Conservation (phyloP, 2,888 invertebrate species). For the Caprella mutica region DNA sequence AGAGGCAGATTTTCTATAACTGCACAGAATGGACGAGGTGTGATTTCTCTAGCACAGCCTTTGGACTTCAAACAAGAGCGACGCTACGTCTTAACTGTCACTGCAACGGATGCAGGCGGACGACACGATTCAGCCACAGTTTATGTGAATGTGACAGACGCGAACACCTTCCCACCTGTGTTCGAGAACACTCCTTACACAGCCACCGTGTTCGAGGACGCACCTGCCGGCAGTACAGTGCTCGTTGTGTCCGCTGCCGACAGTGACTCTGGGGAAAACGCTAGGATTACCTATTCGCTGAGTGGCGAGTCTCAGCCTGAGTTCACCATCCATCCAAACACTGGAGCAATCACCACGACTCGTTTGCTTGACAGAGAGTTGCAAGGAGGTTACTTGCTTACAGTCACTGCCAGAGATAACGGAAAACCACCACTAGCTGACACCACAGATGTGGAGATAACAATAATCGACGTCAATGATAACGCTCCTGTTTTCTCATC, state of each 20-base stretch:
- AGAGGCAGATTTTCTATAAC: constrained; percentile 64
- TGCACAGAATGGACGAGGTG: constrained; percentile 72
- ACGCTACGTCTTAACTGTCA: constrained; percentile 66
- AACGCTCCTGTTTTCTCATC: constrained; percentile 79
- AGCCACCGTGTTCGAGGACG: constrained; percentile 80
- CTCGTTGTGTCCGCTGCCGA: constrained; percentile 43
- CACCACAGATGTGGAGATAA: constrained; percentile 89
- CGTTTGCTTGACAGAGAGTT: constrained; percentile 74
- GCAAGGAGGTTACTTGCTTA: constrained; percentile 63
- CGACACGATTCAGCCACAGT: constrained; percentile 77
- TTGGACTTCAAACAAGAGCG: constrained; percentile 86
- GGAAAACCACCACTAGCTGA: constrained; percentile 82
- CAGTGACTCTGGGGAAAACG: constrained; percentile 43
- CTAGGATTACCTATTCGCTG: constrained; percentile 41
- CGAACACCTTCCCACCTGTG: constrained; percentile 83
- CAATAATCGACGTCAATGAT: constrained; percentile 91
- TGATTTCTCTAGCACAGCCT: constrained; percentile 69
- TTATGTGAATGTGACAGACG: constrained; percentile 84
- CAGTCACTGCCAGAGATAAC: constrained; percentile 84
- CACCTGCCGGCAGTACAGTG: constrained; percentile 71
- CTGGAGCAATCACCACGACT: constrained; percentile 83
- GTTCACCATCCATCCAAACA: constrained; percentile 81
- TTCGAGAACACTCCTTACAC: constrained; percentile 89
- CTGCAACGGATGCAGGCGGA: constrained; percentile 81
- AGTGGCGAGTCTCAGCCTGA: constrained; percentile 42